A percentile compares a stretch with the other conserved stretches of the same genome.
phyloP scores from a whole-genome alignment of 2,113 vertebrate genomes.

The Barnardius zonarius region DNA sequence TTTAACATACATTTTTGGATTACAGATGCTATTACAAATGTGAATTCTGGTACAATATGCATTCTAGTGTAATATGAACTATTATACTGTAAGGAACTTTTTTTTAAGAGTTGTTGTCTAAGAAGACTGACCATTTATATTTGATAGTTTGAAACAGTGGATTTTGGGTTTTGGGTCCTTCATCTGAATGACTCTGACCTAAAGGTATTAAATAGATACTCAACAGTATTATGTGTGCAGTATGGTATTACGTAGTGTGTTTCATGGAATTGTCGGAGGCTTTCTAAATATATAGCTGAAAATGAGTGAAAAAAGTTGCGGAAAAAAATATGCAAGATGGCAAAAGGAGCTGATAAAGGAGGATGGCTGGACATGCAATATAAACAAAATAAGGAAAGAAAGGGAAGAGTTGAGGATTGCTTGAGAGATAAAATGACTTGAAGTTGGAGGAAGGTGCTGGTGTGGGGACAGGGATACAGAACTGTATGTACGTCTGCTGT shows the following conservation, averaged over 20 bases:
- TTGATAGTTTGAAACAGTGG: neutral
- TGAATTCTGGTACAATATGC: slow-evolving; percentile 34
- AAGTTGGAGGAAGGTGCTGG: neutral
- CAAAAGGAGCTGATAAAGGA: neutral
- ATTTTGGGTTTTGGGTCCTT: neutral
- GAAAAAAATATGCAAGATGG: neutral
- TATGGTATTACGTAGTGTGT: neutral
- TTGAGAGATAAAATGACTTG: neutral
- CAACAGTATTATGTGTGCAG: neutral
- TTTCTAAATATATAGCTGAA: neutral
- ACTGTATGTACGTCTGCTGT: neutral
- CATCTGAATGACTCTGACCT: neutral
- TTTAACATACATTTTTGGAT: slow-evolving; percentile 61
- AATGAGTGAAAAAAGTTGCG: neutral
- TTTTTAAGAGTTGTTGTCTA: neutral
- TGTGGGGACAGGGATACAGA: neutral
- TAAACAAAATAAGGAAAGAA: neutral
- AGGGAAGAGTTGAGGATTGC: neutral
- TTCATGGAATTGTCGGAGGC: neutral
- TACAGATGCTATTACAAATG: slow-evolving; percentile 68
- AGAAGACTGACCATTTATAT: neutral
- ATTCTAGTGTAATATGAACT: neutral
- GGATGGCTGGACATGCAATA: neutral
- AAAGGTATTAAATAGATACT: neutral
- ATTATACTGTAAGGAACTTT: neutral